phyloP scores from a whole-genome alignment of 2,113 vertebrate genomes.

The Herpailurus yagouaroundi region DNA sequence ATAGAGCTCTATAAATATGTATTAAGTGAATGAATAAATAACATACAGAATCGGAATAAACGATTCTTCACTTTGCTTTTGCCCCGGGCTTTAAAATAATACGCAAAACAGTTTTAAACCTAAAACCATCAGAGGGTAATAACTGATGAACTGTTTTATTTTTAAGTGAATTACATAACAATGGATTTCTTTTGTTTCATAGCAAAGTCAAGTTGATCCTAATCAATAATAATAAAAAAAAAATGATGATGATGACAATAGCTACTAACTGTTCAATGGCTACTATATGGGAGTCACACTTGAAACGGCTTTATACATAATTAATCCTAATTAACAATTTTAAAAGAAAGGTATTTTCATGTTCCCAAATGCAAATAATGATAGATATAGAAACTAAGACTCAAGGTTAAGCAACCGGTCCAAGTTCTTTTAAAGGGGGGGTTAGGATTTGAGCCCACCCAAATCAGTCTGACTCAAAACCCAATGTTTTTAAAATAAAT shows the following conservation, averaged over 20 bases:
- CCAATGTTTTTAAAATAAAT: background rate
- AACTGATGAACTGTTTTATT: background rate
- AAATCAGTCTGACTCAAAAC: background rate
- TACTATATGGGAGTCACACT: background rate
- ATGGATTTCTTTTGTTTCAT: background rate
- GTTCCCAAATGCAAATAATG: background rate
- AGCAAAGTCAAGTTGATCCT: background rate
- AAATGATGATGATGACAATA: background rate
- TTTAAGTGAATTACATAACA: background rate
- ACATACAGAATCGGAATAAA: slow-evolving; percentile 24
- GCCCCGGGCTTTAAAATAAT: slow-evolving; percentile 26
- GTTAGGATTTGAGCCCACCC: background rate
- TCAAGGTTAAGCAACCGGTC: background rate
- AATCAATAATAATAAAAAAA: slow-evolving; percentile 5
- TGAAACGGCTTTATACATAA: background rate
- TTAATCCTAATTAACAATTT: background rate
- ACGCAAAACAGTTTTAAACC: slow-evolving; percentile 26
- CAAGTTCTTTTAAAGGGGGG: background rate
- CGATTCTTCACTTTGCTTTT: slow-evolving; percentile 28
- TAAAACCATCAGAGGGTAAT: background rate
- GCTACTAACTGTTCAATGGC: background rate
- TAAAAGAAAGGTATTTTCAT: slow-evolving; percentile 13
- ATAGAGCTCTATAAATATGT: slow-evolving; percentile 16
- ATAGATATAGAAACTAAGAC: background rate
- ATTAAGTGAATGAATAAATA: slow-evolving; percentile 34